A percentile compares a stretch with the other conserved stretches of the same genome.
These are phyloP conservation scores for Dolichomitus sp. DNA, from an alignment of 2,888 invertebrate genomes.

Conservation along the genomic window DNA sequence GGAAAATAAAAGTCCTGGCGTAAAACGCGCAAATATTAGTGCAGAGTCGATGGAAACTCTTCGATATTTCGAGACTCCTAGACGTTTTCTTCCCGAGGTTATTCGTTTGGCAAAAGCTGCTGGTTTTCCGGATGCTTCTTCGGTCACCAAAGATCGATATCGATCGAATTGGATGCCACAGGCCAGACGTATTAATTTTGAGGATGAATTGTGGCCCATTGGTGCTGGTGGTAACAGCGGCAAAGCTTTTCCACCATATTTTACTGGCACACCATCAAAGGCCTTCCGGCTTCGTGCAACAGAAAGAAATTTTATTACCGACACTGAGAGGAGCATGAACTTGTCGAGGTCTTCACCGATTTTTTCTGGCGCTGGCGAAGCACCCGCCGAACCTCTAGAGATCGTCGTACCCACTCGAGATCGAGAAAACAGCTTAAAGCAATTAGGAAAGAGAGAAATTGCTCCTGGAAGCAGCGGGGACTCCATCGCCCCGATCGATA, in stretches of 20 bases:
- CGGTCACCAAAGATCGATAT: neutral
- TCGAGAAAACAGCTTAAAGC: neutral
- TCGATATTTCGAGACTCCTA: conserved; percentile 27
- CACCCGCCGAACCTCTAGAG: conserved; percentile 34
- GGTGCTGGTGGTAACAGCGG: conserved; percentile 20
- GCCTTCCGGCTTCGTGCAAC: conserved; percentile 11
- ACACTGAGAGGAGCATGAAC: conserved; percentile 16
- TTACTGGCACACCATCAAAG: conserved; percentile 25
- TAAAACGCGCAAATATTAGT: conserved; percentile 9
- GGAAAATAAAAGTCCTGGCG: conserved; percentile 18
- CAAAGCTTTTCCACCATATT: conserved; percentile 49
- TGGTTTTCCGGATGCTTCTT: conserved; percentile 8
- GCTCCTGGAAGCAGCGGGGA: neutral
- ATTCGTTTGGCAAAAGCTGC: conserved; percentile 17
- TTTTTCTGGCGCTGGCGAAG: conserved; percentile 44
- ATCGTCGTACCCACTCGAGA: conserved; percentile 35
- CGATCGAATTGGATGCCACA: conserved; percentile 21
- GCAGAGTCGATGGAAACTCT: conserved; percentile 44
- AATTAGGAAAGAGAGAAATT: neutral
- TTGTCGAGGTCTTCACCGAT: conserved; percentile 56
- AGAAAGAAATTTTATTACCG: neutral
- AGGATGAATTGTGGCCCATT: conserved; percentile 61
- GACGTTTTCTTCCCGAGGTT: conserved; percentile 46
- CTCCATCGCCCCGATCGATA: neutral
- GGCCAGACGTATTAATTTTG: conserved; percentile 55